Evolutionary conservation across 2,888 invertebrate species (phyloP).

Genomic region (Lasioglossum villosulum): DNA sequence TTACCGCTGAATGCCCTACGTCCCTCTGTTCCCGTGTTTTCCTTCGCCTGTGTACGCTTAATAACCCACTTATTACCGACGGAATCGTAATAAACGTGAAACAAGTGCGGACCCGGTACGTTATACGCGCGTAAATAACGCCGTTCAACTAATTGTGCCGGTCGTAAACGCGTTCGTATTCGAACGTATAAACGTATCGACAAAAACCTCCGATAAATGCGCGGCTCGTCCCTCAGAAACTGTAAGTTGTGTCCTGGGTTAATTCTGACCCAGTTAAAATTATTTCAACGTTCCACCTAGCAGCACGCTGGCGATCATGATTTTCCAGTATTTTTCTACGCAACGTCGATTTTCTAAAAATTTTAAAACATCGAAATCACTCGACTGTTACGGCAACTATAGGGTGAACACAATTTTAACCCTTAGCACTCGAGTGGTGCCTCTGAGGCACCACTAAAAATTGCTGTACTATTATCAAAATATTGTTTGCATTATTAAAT

Average conservation of each 20-base stretch:
- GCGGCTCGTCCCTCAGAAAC: not conserved
- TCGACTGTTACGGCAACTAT: not conserved
- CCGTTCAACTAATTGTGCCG: slow-evolving; percentile 13
- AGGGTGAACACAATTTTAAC: not conserved
- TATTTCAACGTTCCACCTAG: not conserved
- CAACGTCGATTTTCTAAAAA: not conserved
- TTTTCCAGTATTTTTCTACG: not conserved
- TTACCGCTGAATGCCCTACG: not conserved
- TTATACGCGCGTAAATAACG: slow-evolving; percentile 5
- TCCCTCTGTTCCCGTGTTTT: not conserved
- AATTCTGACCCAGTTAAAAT: not conserved
- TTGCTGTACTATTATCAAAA: too few species aligned
- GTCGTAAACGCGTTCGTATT: slow-evolving; percentile 2
- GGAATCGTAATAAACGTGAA: not conserved
- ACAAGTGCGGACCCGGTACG: slow-evolving; percentile 16
- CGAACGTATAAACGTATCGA: slow-evolving; percentile 1
- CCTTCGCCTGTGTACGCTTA: slow-evolving; percentile 1
- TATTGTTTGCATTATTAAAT: too few species aligned
- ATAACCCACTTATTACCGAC: slow-evolving; percentile 4
- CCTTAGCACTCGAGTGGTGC: too few species aligned
- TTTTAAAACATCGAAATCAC: not conserved
- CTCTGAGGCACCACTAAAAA: too few species aligned
- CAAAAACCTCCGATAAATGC: not conserved
- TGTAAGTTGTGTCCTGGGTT: not conserved
- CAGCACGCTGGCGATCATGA: not conserved